Base-by-base conservation (phyloP, 2,113 vertebrate genomes). In the Rostratula benghalensis region DNA sequence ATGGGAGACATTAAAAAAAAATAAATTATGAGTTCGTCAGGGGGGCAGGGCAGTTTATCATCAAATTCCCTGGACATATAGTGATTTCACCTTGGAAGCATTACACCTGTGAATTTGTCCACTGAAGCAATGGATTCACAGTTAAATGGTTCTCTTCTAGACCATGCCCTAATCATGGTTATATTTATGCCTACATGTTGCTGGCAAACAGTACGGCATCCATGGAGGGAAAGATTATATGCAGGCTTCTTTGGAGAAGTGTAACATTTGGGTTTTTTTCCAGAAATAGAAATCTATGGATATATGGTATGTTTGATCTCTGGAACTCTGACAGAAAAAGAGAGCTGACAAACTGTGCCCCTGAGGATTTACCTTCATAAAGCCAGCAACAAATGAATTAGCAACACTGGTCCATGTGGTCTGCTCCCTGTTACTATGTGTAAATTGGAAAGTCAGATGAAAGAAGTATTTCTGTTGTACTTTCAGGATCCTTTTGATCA, bases 361-460 rank as follows among this genome's bases (percentile, higher is more conserved):
- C 28, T 71, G 24, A 6, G 0, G 0, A 5, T 65, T 92, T 7
- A 2, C 20, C 48, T 53, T 43, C 18, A 5, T 0, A 53, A 24
- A 65, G 33, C 17, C 19, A 2, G 2, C 15, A 37, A 56, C 45
- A 60, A 65, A 48, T 2, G 19, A 35, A 5, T 10, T 4, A 30
- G 21, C n/a, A 65, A 77, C 31, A 13, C 33, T 10, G 28, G 28
- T 39, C 68, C 4, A 1, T 3, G 53, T 24, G 35, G 33, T 33
- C 35, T 67, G 39, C 12, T 86, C 27, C 54, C 13, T 7, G 21
- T 5, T 35, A 3, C 27, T 48, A 15, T 16, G 37, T 23, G 10
- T 20, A 27, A 77, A 74, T 15, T 23, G 27, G 20, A 17, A 71
- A 56, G 45, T 16, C 14, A 69, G 43, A 27, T 14, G 21, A 56